Percentiles rank a stretch among this genome's conserved stretches.
Evolutionary conservation across 2,113 vertebrate genomes (phyloP).

Genomic region (Pygoscelis antarcticus): DNA sequence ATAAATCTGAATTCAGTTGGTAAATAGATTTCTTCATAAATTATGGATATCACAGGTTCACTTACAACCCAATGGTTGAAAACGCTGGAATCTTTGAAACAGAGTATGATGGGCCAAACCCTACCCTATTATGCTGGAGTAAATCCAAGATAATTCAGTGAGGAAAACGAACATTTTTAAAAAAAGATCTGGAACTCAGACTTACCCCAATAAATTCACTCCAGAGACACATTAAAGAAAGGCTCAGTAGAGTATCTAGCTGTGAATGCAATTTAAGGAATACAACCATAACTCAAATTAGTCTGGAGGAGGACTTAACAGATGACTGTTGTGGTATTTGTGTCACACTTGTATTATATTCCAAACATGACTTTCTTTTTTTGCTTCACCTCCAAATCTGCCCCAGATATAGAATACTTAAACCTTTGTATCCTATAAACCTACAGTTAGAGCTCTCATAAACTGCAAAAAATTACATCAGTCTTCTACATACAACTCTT

Average conservation of each 20-base stretch:
- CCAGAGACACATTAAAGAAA: not conserved
- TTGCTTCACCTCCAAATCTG: not conserved
- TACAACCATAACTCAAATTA: not conserved
- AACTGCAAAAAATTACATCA: conserved; percentile 61
- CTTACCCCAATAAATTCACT: not conserved
- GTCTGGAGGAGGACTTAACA: not conserved
- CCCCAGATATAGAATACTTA: conserved; percentile 36
- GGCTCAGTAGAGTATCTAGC: not conserved
- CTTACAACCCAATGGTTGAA: not conserved
- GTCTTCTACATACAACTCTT: conserved; percentile 16
- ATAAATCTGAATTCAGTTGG: not conserved
- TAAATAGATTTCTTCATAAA: not conserved
- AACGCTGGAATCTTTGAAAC: not conserved
- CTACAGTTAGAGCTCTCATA: conserved; percentile 47
- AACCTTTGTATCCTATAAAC: conserved; percentile 53
- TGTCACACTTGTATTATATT: conserved; percentile 3
- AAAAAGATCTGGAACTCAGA: not conserved
- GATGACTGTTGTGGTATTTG: not conserved
- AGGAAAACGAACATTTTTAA: not conserved
- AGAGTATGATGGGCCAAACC: not conserved
- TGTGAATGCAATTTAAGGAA: not conserved
- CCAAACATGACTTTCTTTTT: not conserved
- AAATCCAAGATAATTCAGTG: not conserved
- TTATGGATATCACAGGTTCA: not conserved
- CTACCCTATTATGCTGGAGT: not conserved